Evolutionary conservation across 1,140 invertebrate species (phyloP), one percentile per base, ranked within the genome.

Genomic region (Chionoecetes opilio): DNA sequence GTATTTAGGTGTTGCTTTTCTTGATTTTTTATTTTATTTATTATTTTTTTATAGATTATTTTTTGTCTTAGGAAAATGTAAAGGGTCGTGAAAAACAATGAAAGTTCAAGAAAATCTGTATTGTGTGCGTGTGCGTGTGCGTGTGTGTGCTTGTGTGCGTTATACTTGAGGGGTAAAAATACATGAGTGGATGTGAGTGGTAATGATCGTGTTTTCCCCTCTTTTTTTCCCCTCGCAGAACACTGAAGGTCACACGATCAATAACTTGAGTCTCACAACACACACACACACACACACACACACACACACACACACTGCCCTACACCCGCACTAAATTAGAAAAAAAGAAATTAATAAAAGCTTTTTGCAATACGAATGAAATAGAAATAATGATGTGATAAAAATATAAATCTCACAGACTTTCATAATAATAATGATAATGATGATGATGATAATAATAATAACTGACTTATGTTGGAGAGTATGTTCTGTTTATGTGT

Each of bases 81-180:
- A 17, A 9, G 11, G 21, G 11, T 9, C 21, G 9, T 1, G 11
- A 53, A 53, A 53, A 11, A 9, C 46, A 53, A 53, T 53, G 11
- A 2, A 17, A 9, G 21, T 53, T 53, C 2, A 53, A 53, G 46
- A 9, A 53, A 53, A 53, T 0, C 21, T 91, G 89, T 63, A 46
- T 46, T 37, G 41, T n/a, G n/a, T n/a, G n/a, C n/a, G 91, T 34
- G 91, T 82, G 91, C 84, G 63, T 82, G 91, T 84, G 32, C 37
- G 91, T 85, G 31, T 84, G 75, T 92, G 82, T 92, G 91, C 35
- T 75, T 84, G 91, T 92, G 63, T 82, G 91, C 38, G 34, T 92
- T n/a, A n/a, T n/a, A n/a, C n/a, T n/a, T n/a, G n/a, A n/a, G n/a
- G n/a, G n/a, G n/a, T n/a, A n/a, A n/a, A n/a, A n/a, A n/a, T n/a